A percentile compares a stretch with the other conserved stretches of the same genome.
Evolutionary conservation across 2,113 vertebrate species (phyloP).

Genomic region (Empidonax traillii): DNA sequence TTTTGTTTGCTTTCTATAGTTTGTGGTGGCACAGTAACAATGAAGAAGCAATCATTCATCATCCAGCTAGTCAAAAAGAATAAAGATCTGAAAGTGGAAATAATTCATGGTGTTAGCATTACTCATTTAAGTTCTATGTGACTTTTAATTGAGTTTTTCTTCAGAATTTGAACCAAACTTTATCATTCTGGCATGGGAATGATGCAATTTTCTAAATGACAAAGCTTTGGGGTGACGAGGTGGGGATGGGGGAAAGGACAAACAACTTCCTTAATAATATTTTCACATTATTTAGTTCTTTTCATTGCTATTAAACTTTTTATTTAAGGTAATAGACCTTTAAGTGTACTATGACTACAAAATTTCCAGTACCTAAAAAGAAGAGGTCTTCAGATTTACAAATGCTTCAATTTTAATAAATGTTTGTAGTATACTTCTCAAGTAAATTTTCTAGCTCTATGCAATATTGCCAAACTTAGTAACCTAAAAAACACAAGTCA

Average conservation of each 20-base stretch:
- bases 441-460: background rate
- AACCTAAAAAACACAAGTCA: background rate
- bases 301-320: background rate
- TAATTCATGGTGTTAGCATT: background rate
- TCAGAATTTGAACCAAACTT: background rate
- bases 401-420: background rate
- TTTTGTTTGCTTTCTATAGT: conserved; percentile 50
- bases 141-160: background rate
- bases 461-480: background rate
- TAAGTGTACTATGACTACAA: background rate
- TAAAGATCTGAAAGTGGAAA: conserved; percentile 20
- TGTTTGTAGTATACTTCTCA: background rate
- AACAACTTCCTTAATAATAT: background rate
- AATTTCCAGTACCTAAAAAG: background rate
- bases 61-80: conserved; percentile 29
- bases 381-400: background rate
- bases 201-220: background rate
- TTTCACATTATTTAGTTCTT: background rate
- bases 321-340: background rate
- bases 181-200: background rate
- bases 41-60: conserved; percentile 48
- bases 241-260: background rate
- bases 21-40: conserved; percentile 33
- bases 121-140: background rate
- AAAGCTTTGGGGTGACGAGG: background rate